These are phyloP conservation scores for Coptotermes formosanus DNA, from an alignment of 1,140 invertebrate species.

Conservation along the genomic window DNA sequence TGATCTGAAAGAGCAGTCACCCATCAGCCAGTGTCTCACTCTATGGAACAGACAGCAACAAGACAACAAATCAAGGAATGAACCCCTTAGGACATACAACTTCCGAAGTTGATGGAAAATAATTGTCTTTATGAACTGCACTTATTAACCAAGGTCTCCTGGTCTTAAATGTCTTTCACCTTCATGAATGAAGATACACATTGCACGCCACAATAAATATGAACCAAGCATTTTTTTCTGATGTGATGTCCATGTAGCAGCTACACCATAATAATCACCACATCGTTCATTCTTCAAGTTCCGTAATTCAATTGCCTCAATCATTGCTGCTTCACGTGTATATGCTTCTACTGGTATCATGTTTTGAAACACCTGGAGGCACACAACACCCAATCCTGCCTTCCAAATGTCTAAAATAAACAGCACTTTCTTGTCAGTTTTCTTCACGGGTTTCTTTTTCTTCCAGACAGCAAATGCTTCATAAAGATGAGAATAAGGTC, in stretches of 20 bases:
- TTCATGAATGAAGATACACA: conserved; percentile 82
- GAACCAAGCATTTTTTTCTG: conserved; percentile 73
- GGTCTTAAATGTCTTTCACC: conserved; percentile 78
- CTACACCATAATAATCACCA: conserved; percentile 82
- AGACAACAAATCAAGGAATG: background rate
- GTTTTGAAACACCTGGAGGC: conserved; percentile 89
- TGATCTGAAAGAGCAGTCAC: too few species aligned
- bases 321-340: conserved; percentile 90
- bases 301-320: conserved; percentile 76
- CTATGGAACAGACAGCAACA: background rate
- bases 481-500: conserved; percentile 87
- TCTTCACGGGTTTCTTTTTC: conserved; percentile 39
- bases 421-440: conserved; percentile 63
- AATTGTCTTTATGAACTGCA: background rate
- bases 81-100: too few species aligned
- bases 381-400: conserved; percentile 78
- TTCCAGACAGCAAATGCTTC: conserved; percentile 71
- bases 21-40: too few species aligned
- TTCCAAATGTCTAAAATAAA: conserved; percentile 88
- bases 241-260: conserved; percentile 68
- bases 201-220: conserved; percentile 79
- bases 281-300: conserved; percentile 78
- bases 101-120: background rate
- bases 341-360: conserved; percentile 88
- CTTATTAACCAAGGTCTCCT: conserved; percentile 53